These are phyloP conservation scores for Tragelaphus strepsiceros DNA, from an alignment of 2,113 vertebrate genomes.

Conservation along the genomic window DNA sequence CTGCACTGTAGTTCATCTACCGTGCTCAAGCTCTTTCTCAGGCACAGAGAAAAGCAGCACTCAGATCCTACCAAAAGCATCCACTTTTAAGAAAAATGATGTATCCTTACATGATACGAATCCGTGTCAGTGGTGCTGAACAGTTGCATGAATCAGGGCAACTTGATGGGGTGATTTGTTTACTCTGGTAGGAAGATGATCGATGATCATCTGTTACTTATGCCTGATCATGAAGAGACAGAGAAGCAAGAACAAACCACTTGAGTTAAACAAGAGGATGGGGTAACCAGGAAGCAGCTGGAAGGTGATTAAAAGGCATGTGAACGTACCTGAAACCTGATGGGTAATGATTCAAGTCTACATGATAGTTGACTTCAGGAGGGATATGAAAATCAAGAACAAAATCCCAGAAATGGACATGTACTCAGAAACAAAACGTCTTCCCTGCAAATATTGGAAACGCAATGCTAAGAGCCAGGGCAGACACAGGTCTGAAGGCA, in stretches of 20 bases:
- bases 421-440: not conserved
- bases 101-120: not conserved
- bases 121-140: not conserved
- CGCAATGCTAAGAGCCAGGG: not conserved
- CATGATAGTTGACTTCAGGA: not conserved
- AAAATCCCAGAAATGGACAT: not conserved
- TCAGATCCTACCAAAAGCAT: not conserved
- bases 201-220: not conserved
- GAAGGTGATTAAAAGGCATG: not conserved
- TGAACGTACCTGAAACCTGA: not conserved
- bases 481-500: not conserved
- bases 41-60: not conserved
- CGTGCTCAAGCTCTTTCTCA: not conserved
- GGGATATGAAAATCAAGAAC: not conserved
- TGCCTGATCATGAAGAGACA: not conserved
- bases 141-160: not conserved
- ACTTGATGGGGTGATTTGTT: not conserved
- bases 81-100: not conserved
- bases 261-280: not conserved
- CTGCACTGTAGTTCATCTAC: not conserved
- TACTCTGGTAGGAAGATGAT: not conserved
- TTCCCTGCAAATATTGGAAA: not conserved
- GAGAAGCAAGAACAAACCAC: not conserved
- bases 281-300: not conserved
- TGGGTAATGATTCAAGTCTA: not conserved